Evolutionary conservation across 1,140 invertebrate genomes (phyloP).

Genomic region (Drosophila sp.): DNA sequence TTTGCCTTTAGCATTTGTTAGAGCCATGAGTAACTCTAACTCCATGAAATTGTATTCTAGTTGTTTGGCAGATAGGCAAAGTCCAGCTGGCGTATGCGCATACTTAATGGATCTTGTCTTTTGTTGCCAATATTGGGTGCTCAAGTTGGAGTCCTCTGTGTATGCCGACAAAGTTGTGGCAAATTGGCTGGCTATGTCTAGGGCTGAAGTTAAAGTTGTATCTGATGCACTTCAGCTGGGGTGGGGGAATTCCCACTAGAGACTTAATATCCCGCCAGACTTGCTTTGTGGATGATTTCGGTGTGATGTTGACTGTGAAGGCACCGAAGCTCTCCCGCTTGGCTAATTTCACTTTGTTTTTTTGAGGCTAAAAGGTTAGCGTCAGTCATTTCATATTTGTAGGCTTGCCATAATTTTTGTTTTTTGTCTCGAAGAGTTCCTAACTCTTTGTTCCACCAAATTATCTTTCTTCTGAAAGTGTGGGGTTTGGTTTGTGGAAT

Average conservation of each 20-base stretch:
- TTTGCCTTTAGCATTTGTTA: conserved; percentile 14
- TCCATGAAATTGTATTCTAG: conserved; percentile 1
- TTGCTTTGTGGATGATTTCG: conserved; percentile 21
- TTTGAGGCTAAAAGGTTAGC: background rate
- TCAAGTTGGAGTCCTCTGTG: conserved; percentile 22
- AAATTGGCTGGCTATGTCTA: conserved; percentile 26
- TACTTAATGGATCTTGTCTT: background rate
- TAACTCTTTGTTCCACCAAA: conserved; percentile 21
- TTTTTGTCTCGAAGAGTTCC: conserved; percentile 15
- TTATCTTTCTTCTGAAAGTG: conserved; percentile 1
- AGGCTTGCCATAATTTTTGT: conserved; percentile 24
- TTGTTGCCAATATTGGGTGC: conserved; percentile 3
- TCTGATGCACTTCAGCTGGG: conserved; percentile 12
- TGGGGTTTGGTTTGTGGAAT: conserved; percentile 28
- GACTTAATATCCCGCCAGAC: conserved; percentile 34
- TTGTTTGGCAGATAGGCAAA: conserved; percentile 2
- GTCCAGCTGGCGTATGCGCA: conserved; percentile 2
- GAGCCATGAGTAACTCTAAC: conserved; percentile 12
- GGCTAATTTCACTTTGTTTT: conserved; percentile 14
- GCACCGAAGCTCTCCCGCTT: conserved; percentile 14
- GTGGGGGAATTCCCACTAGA: conserved; percentile 14
- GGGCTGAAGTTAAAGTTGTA: background rate
- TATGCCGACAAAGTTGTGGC: conserved; percentile 23
- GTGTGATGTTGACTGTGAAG: conserved; percentile 29
- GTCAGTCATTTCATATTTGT: conserved; percentile 6